phyloP scores from a whole-genome alignment of 2,113 vertebrate species.

The Pampusana beccarii region DNA sequence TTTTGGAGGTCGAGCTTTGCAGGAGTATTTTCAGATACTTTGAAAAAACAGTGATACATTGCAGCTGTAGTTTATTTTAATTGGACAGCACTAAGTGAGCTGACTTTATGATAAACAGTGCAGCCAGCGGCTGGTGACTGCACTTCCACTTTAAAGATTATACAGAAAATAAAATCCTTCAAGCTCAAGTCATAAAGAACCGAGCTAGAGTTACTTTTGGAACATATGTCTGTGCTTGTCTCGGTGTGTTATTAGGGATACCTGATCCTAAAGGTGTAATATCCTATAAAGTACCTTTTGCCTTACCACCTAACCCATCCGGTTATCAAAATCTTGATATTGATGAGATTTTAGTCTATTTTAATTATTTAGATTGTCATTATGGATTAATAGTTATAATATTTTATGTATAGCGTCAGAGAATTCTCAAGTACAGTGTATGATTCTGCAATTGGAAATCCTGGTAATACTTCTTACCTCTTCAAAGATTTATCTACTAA shows the following conservation, averaged over 20 bases:
- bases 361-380: conserved; percentile 41
- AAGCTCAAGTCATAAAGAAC: conserved; percentile 15
- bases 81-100: conserved; percentile 37
- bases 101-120: conserved; percentile 46
- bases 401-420: background rate
- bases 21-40: background rate
- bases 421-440: background rate
- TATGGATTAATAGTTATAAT: background rate
- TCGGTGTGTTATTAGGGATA: background rate
- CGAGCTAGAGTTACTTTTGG: background rate
- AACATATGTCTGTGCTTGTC: background rate
- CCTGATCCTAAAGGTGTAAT: background rate
- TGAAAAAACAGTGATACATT: conserved; percentile 48
- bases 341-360: background rate
- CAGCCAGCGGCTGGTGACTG: background rate
- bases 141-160: conserved; percentile 44
- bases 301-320: background rate
- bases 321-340: background rate
- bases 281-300: background rate
- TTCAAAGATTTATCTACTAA: conserved; percentile 46
- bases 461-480: conserved; percentile 3
- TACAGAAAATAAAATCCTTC: conserved; percentile 30
- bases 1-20: background rate
- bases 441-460: conserved; percentile 23
- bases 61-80: conserved; percentile 42